Evolutionary conservation across 2,888 invertebrate species (phyloP), one percentile per base, ranked within the genome.

Genomic region (Athrips mouffetella): DNA sequence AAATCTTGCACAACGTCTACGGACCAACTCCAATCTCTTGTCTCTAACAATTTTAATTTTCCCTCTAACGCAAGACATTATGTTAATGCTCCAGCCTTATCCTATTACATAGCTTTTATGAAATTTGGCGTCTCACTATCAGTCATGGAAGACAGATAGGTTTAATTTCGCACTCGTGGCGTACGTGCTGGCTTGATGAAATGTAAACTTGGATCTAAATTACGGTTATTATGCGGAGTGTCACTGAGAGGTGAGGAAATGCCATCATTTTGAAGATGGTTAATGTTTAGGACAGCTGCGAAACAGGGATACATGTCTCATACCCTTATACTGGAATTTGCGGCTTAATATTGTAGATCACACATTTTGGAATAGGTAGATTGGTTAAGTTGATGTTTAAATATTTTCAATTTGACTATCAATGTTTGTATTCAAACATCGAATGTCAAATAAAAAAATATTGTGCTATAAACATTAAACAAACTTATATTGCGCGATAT

Each of bases 91-190:
- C 15, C 40, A 5, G 8, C 30, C 5, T 35, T 45, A 45, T 45
- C 35, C 25, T 35, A 30, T 45, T 35, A 45, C 45, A 29, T 27
- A 2, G 45, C 45, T 49, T 48, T 50, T 51, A 51, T 48, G 44
- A 47, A 51, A 48, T 51, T 51, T 51, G 40, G 51, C 51, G 40
- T 48, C 18, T 40, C 48, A 45, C 51, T 48, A 48, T 39, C 23
- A 45, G 30, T 51, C 35, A 45, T 18, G 45, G 27, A 45, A 39
- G 50, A 55, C 51, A 51, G 54, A 56, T 56, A 47, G 54, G 40
- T 54, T 56, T 56, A 56, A 56, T 56, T 56, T 54, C 47, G 50
- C 42, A 13, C 27, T 31, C 35, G 40, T n/a, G 39, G 30, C 29
- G 35, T 30, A 48, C 47, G 47, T 33, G 33, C 10, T 35, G 25